Base-by-base conservation (phyloP, 2,797 vertebrate genomes). In the Microctenopoma stevenorrisi region DNA sequence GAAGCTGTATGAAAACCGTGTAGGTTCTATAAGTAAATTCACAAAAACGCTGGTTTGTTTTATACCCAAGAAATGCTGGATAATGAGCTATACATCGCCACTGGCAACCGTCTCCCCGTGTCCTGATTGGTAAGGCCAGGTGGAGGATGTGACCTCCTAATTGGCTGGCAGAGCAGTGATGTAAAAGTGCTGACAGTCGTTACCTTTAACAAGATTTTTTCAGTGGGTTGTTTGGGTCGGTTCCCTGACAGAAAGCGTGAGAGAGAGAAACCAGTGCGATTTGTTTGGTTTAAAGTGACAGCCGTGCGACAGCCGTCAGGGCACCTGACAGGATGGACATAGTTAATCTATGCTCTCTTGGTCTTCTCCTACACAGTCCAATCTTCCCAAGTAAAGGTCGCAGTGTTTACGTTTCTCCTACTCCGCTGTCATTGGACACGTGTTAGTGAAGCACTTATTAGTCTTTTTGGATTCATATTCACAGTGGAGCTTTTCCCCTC, bases 331-430 rank as follows among this genome's bases (percentile, higher is more conserved):
- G 59, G 30, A 11, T 11, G 65, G 62, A 67, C 64, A 47, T 47
- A 25, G 59, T 37, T 46, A 72, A 79, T 79, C 68, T 55, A n/a
- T 44, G 58, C 13, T 22, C 30, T 53, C 67, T 59, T 22, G 2
- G 54, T 49, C 46, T 59, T 64, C 66, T 55, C 52, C 43, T 50
- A 15, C 7, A 7, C 26, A 5, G 65, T 51, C 48, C 75, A 52
- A 81, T 86, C 42, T 51, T 53, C 49, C 14, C 0, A 50, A 70
- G 58, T 30, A 76, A 87, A 88, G 86, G 76, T 83, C 77, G 82
- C 54, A 30, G 73, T 58, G 56, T 74, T 69, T 53, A 52, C 58
- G 55, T 52, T 57, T 52, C 53, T 68, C 11, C 50, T 54, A 43
- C 51, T 43, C 60, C 18, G 30, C 74, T 67, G 70, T 79, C 71